Evolutionary conservation across 2,113 vertebrate species (phyloP).

Genomic region (Leuciscus idus): DNA sequence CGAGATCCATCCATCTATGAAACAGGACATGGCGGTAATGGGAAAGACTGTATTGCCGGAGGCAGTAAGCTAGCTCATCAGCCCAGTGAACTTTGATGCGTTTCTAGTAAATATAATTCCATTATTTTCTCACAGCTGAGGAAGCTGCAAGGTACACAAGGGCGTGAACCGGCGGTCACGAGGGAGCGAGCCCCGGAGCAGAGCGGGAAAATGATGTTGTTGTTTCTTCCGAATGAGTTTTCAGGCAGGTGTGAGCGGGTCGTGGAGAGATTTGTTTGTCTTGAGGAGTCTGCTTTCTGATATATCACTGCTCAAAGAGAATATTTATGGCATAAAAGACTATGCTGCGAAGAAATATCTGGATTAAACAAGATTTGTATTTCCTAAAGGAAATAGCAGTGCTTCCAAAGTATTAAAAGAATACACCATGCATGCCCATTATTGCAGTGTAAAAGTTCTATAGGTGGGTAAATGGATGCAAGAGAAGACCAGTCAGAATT

Average conservation of each 20-base stretch:
- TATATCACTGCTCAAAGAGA: slow-evolving; percentile 23
- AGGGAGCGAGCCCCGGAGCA: slow-evolving; percentile 57
- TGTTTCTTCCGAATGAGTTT: slow-evolving; percentile 59
- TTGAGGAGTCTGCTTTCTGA: slow-evolving; percentile 2
- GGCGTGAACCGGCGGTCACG: slow-evolving; percentile 57
- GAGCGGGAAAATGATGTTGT: slow-evolving; percentile 53
- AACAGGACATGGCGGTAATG: slow-evolving; percentile 82
- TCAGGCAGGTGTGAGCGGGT: slow-evolving; percentile 62
- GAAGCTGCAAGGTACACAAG: slow-evolving; percentile 71
- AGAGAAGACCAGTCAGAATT: not conserved
- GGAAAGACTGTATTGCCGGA: slow-evolving; percentile 78
- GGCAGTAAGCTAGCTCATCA: slow-evolving; percentile 82
- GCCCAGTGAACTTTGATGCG: slow-evolving; percentile 80
- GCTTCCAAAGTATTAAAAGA: not conserved
- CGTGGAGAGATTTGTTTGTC: slow-evolving; percentile 54
- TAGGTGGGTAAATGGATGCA: not conserved
- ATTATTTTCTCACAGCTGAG: slow-evolving; percentile 86
- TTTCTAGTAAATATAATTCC: slow-evolving; percentile 82
- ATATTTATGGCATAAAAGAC: not conserved
- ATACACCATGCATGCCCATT: not conserved
- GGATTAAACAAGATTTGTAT: not conserved
- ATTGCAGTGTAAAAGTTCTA: not conserved
- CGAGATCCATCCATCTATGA: slow-evolving; percentile 81
- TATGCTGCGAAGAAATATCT: not conserved
- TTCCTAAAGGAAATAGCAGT: not conserved